phyloP scores from a whole-genome alignment of 2,113 vertebrate species.

The Cariama cristata region DNA sequence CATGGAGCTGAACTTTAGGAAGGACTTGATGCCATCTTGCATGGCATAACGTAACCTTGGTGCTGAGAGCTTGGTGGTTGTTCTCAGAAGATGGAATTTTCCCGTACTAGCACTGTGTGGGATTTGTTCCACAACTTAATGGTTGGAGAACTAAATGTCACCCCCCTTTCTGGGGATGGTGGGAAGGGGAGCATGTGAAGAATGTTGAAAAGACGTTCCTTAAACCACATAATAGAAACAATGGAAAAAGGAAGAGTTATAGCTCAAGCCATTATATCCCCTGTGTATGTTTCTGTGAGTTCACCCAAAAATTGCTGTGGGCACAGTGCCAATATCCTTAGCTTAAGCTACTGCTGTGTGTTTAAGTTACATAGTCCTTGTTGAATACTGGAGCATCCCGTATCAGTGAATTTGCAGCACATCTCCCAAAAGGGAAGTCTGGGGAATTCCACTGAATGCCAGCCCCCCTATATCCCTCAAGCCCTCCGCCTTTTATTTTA shows the following conservation, averaged over 20 bases:
- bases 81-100: not conserved
- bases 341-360: not conserved
- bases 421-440: not conserved
- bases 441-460: not conserved
- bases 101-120: not conserved
- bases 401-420: not conserved
- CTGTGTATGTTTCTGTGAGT: not conserved
- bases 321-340: not conserved
- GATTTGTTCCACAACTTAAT: not conserved
- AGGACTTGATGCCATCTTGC: not conserved
- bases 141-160: not conserved
- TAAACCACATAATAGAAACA: slow-evolving; percentile 3
- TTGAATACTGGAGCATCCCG: not conserved
- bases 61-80: not conserved
- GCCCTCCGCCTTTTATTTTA: not conserved
- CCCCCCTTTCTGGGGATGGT: not conserved
- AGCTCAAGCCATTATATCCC: not conserved
- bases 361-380: not conserved
- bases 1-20: not conserved
- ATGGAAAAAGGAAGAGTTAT: not conserved
- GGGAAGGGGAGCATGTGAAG: not conserved
- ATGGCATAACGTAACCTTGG: not conserved
- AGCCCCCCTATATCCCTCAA: not conserved
- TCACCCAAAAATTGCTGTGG: not conserved
- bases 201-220: slow-evolving; percentile 5